Evolutionary conservation across 2,113 vertebrate genomes (phyloP).

Genomic region (Callipepla squamata): DNA sequence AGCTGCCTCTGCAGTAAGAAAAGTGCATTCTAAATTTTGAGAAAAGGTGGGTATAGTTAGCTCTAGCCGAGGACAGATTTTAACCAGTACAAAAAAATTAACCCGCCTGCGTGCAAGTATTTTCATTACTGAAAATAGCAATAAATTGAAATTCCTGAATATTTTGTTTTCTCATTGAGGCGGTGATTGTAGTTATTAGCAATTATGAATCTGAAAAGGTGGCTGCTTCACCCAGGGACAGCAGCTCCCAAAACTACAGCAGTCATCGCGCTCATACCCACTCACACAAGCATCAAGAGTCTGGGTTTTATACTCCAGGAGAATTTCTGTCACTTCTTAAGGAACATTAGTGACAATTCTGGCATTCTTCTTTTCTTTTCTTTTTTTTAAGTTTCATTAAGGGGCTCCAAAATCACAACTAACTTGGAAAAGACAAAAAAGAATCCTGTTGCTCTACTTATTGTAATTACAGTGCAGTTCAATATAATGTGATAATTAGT

Average conservation of each 20-base stretch:
- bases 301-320: not conserved
- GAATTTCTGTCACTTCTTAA: not conserved
- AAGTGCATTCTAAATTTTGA: not conserved
- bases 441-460: constrained; percentile 10
- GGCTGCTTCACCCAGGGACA: not conserved
- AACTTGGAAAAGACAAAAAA: constrained; percentile 37
- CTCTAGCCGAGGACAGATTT: not conserved
- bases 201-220: not conserved
- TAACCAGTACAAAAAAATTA: not conserved
- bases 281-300: not conserved
- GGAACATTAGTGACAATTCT: not conserved
- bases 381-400: not conserved
- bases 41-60: not conserved
- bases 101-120: not conserved
- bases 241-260: not conserved
- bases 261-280: not conserved
- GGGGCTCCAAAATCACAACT: constrained; percentile 13
- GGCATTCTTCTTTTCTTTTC: not conserved
- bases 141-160: not conserved
- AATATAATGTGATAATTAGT: constrained; percentile 49
- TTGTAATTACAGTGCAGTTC: not conserved
- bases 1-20: constrained; percentile 26
- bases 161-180: not conserved
- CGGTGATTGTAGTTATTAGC: constrained; percentile 3
- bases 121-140: not conserved